These are phyloP conservation scores for Drosophila repletoides DNA, from an alignment of 1,140 invertebrate genomes.

Conservation along the genomic window DNA sequence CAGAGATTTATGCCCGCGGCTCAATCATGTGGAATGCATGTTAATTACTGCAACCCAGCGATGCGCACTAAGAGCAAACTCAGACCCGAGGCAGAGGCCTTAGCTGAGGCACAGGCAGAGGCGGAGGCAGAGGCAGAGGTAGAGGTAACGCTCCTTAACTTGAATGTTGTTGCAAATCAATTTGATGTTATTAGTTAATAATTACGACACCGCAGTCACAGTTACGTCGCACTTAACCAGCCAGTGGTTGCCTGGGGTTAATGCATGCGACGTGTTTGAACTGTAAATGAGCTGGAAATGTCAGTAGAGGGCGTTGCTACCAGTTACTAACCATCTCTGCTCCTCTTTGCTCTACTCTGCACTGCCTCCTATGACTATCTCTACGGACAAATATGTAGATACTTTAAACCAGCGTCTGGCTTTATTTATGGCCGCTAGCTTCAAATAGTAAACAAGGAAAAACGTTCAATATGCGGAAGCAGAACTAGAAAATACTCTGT, in stretches of 20 bases:
- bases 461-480: too few species aligned
- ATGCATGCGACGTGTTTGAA: conserved; percentile 79
- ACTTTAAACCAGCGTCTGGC: conserved; percentile 56
- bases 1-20: conserved; percentile 64
- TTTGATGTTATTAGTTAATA: conserved; percentile 81
- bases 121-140: too few species aligned
- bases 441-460: too few species aligned
- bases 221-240: conserved; percentile 67
- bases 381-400: neutral
- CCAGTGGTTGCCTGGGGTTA: conserved; percentile 52
- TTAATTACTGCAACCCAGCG: conserved; percentile 66
- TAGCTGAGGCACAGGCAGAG: too few species aligned
- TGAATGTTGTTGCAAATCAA: conserved; percentile 76
- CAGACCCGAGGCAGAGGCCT: neutral
- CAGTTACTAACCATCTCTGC: neutral
- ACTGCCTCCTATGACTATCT: too few species aligned
- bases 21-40: conserved; percentile 80
- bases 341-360: too few species aligned
- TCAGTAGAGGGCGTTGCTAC: conserved; percentile 49
- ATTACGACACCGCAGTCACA: conserved; percentile 53
- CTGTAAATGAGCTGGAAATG: conserved; percentile 78
- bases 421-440: conserved; percentile 63
- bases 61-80: conserved; percentile 33
- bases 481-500: too few species aligned
- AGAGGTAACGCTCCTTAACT: too few species aligned